Evolutionary conservation across 2,888 invertebrate genomes (phyloP).

Genomic region (Drosophila atroscutellata): DNA sequence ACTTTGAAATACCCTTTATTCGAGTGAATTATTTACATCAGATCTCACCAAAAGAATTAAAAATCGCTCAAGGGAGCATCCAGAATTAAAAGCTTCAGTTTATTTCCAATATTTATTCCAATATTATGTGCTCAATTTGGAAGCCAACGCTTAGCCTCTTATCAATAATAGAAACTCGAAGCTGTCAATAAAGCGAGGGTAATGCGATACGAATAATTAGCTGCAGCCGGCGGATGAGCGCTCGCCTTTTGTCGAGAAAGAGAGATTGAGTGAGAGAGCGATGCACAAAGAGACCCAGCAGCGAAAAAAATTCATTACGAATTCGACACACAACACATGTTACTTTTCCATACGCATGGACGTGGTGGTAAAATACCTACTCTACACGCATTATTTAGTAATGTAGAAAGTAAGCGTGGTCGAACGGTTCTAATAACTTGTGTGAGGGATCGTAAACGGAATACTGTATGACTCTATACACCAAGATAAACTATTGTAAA

Average conservation of each 20-base stretch:
- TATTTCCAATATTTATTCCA: background rate
- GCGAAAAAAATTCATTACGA: background rate
- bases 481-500: background rate
- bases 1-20: constrained; percentile 33
- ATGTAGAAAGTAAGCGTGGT: background rate
- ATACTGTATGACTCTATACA: background rate
- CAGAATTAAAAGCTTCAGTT: background rate
- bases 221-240: background rate
- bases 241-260: background rate
- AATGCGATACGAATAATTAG: background rate
- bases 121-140: background rate
- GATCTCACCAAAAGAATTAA: fast-evolving
- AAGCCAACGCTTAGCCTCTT: background rate
- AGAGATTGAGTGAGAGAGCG: background rate
- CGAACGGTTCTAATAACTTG: background rate
- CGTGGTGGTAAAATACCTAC: background rate
- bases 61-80: background rate
- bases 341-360: background rate
- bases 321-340: background rate
- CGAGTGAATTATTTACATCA: background rate
- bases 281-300: background rate
- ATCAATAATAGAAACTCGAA: background rate
- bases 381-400: background rate
- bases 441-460: background rate
- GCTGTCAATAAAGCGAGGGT: background rate